These are phyloP conservation scores for Papilio dardanus DNA, from an alignment of 1,140 invertebrate genomes.

Conservation along the genomic window DNA sequence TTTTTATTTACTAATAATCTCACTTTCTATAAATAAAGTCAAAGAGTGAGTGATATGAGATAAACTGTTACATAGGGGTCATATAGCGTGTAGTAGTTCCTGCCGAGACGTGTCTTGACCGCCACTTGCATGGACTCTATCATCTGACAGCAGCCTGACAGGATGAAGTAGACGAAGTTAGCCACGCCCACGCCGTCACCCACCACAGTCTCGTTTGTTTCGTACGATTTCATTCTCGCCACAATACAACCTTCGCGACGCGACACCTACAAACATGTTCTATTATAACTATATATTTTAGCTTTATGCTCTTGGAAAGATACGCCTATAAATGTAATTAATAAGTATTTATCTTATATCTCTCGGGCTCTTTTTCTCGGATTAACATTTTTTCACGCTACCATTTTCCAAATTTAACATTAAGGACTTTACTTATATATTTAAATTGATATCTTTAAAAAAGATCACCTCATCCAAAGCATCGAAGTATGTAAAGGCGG, in stretches of 20 bases:
- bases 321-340: too few relatives aligned
- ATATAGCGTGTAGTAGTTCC: conserved; percentile 78
- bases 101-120: conserved; percentile 61
- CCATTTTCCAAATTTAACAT: too few relatives aligned
- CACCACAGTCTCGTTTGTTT: conserved; percentile 83
- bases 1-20: too few relatives aligned
- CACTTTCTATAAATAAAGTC: too few relatives aligned
- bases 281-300: too few relatives aligned
- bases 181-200: conserved; percentile 85
- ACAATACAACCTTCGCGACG: conserved; percentile 85
- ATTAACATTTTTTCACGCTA: too few relatives aligned
- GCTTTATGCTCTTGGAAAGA: too few relatives aligned
- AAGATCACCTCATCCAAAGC: conserved; percentile 81
- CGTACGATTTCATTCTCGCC: conserved; percentile 83
- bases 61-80: conserved; percentile 64
- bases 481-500: conserved; percentile 86
- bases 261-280: conserved; percentile 64
- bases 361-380: too few relatives aligned
- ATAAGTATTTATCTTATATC: too few relatives aligned
- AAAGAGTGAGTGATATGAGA: neutral
- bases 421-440: neutral
- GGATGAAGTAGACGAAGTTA: conserved; percentile 85
- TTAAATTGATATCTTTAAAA: neutral
- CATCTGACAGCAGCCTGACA: conserved; percentile 84
- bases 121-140: conserved; percentile 84